phyloP scores from a whole-genome alignment of 2,797 vertebrate genomes.

The Sternotherus odoratus region DNA sequence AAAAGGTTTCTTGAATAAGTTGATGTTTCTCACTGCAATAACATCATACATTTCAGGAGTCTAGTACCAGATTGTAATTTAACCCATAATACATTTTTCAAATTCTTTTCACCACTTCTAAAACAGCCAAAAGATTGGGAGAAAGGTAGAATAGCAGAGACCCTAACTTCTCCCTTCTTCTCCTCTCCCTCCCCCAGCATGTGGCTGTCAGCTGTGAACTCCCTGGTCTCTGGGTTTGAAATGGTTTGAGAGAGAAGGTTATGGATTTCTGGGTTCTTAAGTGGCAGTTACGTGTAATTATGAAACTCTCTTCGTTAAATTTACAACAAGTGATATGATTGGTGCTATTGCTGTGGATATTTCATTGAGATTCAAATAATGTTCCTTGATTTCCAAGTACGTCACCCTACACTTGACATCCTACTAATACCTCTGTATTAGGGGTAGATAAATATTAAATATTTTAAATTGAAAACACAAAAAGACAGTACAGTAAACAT shows the following conservation, averaged over 20 bases:
- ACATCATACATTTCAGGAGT: not conserved
- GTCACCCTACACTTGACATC: rapidly evolving
- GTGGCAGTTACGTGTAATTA: not conserved
- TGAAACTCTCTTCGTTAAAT: not conserved
- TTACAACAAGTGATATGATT: not conserved
- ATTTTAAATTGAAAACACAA: not conserved
- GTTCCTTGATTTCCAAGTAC: not conserved
- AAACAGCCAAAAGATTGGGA: not conserved
- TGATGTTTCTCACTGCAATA: not conserved
- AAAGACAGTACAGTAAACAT: not conserved
- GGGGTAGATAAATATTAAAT: not conserved
- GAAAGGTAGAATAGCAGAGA: not conserved
- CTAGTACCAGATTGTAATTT: not conserved
- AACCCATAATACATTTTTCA: not conserved
- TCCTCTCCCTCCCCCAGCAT: not conserved
- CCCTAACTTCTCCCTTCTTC: not conserved
- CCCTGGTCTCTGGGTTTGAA: not conserved
- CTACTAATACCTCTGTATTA: not conserved
- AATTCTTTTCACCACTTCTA: not conserved
- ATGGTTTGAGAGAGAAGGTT: not conserved
- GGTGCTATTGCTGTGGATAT: not conserved
- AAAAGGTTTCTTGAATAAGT: not conserved
- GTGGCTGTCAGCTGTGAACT: not conserved
- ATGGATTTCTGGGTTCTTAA: not conserved
- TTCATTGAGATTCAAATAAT: not conserved